Evolutionary conservation across 2,797 vertebrate species (phyloP).

Genomic region (Malacoctenus gilli): DNA sequence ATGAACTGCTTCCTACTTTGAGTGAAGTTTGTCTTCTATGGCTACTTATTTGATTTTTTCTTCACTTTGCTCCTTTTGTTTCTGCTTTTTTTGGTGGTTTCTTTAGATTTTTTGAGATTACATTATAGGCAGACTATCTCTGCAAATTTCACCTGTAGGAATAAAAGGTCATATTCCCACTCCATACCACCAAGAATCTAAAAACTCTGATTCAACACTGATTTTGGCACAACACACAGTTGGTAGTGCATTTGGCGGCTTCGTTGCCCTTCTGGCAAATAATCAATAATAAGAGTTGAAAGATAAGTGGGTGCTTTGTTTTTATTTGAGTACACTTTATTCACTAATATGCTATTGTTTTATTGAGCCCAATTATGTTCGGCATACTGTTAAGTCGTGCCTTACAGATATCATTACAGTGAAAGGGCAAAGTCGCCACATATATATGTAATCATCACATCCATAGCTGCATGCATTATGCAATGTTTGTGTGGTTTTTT

Average conservation of each 20-base stretch:
- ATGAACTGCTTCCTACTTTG: too few species aligned
- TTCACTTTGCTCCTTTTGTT: too few species aligned
- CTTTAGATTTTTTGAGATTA: too few species aligned
- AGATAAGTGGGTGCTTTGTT: slow-evolving; percentile 52
- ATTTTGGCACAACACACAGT: too few species aligned
- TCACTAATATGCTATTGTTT: slow-evolving; percentile 63
- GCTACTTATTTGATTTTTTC: too few species aligned
- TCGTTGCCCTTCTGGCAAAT: slow-evolving; percentile 23
- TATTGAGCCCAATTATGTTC: slow-evolving; percentile 66
- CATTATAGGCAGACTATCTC: too few species aligned
- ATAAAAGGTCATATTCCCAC: too few species aligned
- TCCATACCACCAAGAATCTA: too few species aligned
- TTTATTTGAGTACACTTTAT: slow-evolving; percentile 56
- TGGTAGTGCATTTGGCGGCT: slow-evolving; percentile 1
- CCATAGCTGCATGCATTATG: slow-evolving; percentile 61
- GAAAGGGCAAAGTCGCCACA: slow-evolving; percentile 55
- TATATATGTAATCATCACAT: slow-evolving; percentile 70
- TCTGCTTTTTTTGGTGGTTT: too few species aligned
- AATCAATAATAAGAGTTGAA: slow-evolving; percentile 62
- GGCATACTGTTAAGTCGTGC: slow-evolving; percentile 64
- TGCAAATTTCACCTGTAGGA: too few species aligned
- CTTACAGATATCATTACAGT: slow-evolving; percentile 70
- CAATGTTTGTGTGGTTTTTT: slow-evolving; percentile 61
- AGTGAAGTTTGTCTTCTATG: too few species aligned
- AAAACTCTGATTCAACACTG: too few species aligned